phyloP scores from a whole-genome alignment of 2,797 vertebrate genomes.

The Sebastes oblongus region DNA sequence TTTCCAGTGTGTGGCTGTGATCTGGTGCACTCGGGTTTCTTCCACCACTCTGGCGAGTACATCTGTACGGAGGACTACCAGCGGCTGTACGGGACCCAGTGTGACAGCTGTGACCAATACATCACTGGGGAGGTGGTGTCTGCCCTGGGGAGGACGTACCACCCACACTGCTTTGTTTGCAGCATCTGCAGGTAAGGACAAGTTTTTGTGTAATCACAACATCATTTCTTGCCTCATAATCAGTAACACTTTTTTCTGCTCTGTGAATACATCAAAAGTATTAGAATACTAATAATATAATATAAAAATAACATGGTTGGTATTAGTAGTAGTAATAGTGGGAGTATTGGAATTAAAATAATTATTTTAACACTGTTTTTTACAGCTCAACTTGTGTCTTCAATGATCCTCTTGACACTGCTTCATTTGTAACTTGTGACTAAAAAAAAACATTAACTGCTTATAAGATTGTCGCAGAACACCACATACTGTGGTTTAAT shows the following conservation, averaged over 20 bases:
- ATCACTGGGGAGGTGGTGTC: slow-evolving; percentile 97
- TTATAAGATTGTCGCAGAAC: slow-evolving; percentile 3
- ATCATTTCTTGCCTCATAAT: neutral
- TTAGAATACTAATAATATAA: neutral
- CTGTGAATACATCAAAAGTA: neutral
- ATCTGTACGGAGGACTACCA: slow-evolving; percentile 97
- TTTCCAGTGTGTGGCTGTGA: slow-evolving; percentile 91
- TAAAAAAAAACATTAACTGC: neutral
- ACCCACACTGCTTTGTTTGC: slow-evolving; percentile 96
- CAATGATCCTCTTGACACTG: neutral
- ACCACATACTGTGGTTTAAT: neutral
- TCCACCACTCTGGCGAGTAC: slow-evolving; percentile 95
- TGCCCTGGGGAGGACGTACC: slow-evolving; percentile 93
- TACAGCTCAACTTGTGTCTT: neutral
- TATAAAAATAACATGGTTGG: neutral
- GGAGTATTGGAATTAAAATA: neutral
- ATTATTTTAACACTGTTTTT: neutral
- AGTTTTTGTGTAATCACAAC: neutral
- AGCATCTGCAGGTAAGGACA: slow-evolving; percentile 87
- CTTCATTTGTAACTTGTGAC: slow-evolving; percentile 2
- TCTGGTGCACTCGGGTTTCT: slow-evolving; percentile 92
- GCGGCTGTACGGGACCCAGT: slow-evolving; percentile 93
- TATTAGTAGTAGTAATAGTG: neutral
- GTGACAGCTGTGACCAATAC: slow-evolving; percentile 93
- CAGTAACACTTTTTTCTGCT: neutral